Percentiles rank a stretch among this genome's conserved stretches.
These are phyloP conservation scores for Drosophila nr. perissopoda DNA, from an alignment of 2,888 invertebrate genomes.

Conservation along the genomic window DNA sequence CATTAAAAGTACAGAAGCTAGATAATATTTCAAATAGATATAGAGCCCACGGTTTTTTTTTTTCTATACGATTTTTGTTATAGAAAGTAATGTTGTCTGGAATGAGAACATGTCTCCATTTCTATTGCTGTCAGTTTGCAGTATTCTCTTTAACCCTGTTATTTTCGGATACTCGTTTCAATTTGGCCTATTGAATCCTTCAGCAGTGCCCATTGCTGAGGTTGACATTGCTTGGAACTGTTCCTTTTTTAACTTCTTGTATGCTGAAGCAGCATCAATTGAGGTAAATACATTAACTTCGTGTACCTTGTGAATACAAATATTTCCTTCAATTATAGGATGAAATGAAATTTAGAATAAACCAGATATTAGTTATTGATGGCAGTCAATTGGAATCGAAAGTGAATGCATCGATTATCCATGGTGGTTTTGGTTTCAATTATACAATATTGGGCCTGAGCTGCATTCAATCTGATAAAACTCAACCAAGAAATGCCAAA, in stretches of 20 bases:
- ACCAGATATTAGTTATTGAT: slow-evolving; percentile 1
- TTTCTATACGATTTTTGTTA: not conserved
- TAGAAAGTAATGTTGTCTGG: not conserved
- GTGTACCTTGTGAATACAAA: not conserved
- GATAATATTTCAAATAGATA: not conserved
- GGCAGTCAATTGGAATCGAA: not conserved
- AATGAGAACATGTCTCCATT: not conserved
- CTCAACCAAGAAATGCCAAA: not conserved
- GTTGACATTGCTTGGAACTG: not conserved
- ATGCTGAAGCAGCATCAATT: not conserved
- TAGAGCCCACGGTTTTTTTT: not conserved
- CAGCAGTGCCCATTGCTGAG: not conserved
- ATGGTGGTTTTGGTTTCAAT: not conserved
- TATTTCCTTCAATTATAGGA: not conserved
- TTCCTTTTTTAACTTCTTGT: not conserved
- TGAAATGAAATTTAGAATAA: not conserved
- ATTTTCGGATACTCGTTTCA: not conserved
- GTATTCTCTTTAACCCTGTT: not conserved
- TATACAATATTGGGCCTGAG: not conserved
- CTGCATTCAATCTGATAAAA: not conserved
- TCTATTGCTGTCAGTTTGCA: not conserved
- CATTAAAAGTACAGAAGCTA: not conserved
- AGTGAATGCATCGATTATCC: not conserved
- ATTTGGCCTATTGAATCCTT: not conserved
- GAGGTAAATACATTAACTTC: not conserved